Evolutionary conservation across 2,113 vertebrate species (phyloP), one percentile per base, ranked within the genome.

Genomic region (Colinus virginianus): DNA sequence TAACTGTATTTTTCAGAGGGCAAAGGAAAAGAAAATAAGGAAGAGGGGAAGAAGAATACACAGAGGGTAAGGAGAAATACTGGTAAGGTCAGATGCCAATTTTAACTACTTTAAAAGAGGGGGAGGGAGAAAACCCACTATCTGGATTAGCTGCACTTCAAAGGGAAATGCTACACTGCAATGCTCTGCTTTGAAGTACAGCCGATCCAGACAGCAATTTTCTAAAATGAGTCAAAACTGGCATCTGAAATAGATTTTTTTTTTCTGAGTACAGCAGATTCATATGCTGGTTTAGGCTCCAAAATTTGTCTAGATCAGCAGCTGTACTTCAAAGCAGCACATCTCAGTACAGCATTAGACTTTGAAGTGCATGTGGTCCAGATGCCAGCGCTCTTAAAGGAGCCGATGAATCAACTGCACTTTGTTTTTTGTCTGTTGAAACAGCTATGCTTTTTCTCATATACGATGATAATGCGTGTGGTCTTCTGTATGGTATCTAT

Each of bases 331-430:
- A 97, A 97, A 97, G 97, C 78, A 92, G 76, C 85, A 95, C 93
- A 94, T 94, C 78, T 93, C 95, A 66, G 59, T 89, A 77, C 69
- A 92, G 59, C 76, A 55, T 94, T 96, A 88, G 88, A 69, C 96
- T 97, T 97, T 97, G 97, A 97, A 96, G 96, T 96, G 84, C 93
- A 90, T 97, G 96, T 95, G 92, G 95, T 96, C 95, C 96, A 97
- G 96, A 97, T 94, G 95, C 91, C 88, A 86, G 91, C 76, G 36
- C 88, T 94, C 94, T 95, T 95, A 97, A 96, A 96, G 95, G 70
- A 95, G 91, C 66, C 14, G 49, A 91, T 92, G 84, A 94, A 95
- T 95, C 88, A 95, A 92, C 51, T 71, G 66, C 48, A 42, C 59
- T 94, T 89, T 88, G 85, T 81, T 90, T 92, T 96, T 83, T 90